These are phyloP conservation scores for Tromatobia lineatoria DNA, from an alignment of 2,888 invertebrate genomes.

Conservation along the genomic window DNA sequence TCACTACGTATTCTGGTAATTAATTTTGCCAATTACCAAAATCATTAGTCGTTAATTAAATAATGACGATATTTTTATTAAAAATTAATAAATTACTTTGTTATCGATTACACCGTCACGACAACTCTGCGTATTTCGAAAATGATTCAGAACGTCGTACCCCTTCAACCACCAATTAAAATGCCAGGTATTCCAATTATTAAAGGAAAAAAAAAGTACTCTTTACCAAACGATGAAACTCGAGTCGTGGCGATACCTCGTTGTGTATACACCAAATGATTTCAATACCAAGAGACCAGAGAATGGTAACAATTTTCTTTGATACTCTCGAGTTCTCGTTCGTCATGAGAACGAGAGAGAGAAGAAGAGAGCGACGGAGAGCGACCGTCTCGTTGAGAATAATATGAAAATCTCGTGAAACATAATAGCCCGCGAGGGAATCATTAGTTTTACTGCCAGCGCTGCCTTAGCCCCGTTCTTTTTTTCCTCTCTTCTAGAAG, in stretches of 20 bases:
- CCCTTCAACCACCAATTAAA: background rate
- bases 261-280: conserved; percentile 2
- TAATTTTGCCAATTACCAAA: background rate
- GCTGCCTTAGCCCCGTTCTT: conserved; percentile 71
- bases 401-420: conserved; percentile 42
- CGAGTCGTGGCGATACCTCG: conserved; percentile 4
- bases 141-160: background rate
- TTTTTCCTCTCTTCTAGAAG: conserved; percentile 40
- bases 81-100: background rate
- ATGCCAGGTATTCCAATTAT: background rate
- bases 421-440: conserved; percentile 62
- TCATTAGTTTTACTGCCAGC: conserved; percentile 70
- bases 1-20: background rate
- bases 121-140: background rate
- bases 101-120: background rate
- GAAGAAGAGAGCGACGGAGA: background rate
- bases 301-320: conserved; percentile 39
- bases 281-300: conserved; percentile 16
- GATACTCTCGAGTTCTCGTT: conserved; percentile 30
- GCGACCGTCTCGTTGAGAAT: conserved; percentile 35
- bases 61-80: background rate
- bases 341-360: conserved; percentile 17
- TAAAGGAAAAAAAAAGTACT: conserved; percentile 1
- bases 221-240: conserved; percentile 15
- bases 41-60: background rate